Evolutionary conservation across 2,113 vertebrate genomes (phyloP).

Genomic region (Spizaetus ornatus): DNA sequence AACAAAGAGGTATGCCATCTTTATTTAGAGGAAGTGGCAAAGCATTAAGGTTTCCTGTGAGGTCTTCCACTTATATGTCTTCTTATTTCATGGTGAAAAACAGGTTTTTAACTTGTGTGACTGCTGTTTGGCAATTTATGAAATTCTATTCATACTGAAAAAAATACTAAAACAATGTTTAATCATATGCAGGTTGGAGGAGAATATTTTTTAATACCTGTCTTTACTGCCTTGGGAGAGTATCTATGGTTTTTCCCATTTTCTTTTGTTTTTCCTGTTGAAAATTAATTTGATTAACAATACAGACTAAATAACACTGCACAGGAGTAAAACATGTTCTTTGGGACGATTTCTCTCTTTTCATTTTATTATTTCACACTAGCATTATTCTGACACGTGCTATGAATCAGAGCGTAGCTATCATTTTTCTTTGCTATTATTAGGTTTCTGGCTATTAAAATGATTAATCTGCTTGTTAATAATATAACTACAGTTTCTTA

Average conservation of each 20-base stretch:
- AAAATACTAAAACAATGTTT: neutral
- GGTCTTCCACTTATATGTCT: neutral
- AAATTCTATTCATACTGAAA: neutral
- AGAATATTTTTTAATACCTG: neutral
- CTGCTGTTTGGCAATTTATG: neutral
- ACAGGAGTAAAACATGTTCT: neutral
- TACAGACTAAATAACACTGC: neutral
- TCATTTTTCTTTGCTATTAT: neutral
- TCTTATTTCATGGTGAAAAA: neutral
- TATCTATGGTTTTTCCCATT: neutral
- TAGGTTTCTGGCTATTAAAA: neutral
- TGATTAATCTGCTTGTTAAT: slow-evolving; percentile 41
- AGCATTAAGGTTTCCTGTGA: neutral
- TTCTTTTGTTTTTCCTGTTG: neutral
- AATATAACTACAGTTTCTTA: neutral
- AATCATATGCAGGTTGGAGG: neutral
- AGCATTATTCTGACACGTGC: neutral
- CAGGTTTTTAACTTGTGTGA: neutral
- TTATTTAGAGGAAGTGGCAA: neutral
- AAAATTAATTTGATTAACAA: neutral
- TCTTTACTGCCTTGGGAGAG: neutral
- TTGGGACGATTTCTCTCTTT: neutral
- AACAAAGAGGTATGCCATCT: neutral
- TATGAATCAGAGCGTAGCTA: neutral
- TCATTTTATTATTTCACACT: neutral